Percentiles rank a stretch among this genome's conserved stretches.
phyloP scores from a whole-genome alignment of 2,113 vertebrate species.

The Piprites chloris region DNA sequence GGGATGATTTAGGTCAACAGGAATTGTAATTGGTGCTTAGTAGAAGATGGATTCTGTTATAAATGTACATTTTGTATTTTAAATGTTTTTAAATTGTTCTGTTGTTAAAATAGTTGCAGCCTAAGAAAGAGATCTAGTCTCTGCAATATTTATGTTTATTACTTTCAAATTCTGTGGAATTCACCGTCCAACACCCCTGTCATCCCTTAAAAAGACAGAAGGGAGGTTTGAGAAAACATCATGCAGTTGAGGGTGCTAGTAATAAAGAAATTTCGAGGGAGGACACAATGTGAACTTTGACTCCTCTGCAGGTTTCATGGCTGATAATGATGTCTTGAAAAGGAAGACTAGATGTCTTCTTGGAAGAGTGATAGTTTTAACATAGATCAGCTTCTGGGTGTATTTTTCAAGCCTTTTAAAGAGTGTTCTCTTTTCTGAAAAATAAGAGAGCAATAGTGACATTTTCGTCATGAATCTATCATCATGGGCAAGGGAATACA shows the following conservation, averaged over 20 bases:
- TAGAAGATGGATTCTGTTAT: not conserved
- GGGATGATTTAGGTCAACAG: not conserved
- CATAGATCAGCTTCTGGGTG: not conserved
- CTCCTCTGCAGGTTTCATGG: not conserved
- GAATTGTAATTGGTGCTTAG: not conserved
- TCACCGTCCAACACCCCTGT: not conserved
- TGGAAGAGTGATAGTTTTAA: not conserved
- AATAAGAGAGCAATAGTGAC: not conserved
- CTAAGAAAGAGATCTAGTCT: not conserved
- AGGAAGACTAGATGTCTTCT: not conserved
- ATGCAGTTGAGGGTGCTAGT: not conserved
- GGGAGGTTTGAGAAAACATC: not conserved
- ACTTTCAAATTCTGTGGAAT: not conserved
- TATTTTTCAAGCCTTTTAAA: conserved; percentile 6
- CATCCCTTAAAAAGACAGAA: not conserved
- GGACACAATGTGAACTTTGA: not conserved
- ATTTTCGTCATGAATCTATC: not conserved
- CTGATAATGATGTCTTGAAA: not conserved
- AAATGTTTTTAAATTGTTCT: not conserved
- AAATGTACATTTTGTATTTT: not conserved
- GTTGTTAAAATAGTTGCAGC: not conserved
- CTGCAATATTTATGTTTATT: not conserved
- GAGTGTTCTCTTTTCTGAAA: not conserved
- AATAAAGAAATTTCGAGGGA: not conserved
- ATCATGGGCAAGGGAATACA: not conserved